Base-by-base conservation (phyloP, 2,888 invertebrate species). In the Polyploca ridens region DNA sequence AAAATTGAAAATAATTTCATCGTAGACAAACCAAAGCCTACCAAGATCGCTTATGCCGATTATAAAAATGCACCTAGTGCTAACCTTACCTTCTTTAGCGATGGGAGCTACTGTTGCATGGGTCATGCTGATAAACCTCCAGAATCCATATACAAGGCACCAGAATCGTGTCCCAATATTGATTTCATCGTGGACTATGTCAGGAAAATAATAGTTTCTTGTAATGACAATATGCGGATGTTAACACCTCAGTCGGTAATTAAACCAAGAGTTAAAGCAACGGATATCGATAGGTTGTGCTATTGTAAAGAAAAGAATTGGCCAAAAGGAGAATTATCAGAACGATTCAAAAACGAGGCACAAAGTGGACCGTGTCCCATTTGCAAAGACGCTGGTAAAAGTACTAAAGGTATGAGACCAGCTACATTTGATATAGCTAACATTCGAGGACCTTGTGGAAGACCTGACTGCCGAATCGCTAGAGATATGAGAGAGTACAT, bases 201-300 rank as follows among this genome's bases (percentile, higher is more conserved):
- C 1, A 84, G 90, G 58, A 92, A 91, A 70, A 90, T 91, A 11
- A 90, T 94, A 59, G 83, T 89, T 14, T 93, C 93, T 5, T 93
- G 93, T 74, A 92, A 94, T 74, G 93, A 94, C 71, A 91, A 93
- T 69, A 90, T 94, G 91, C 87, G 93, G 69, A 93, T 91, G 93
- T 74, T 94, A 66, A 93, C 93, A 35, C 93, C 93, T 62, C 86
- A 88, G 13, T 86, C 91, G 13, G 84, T 89, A 4, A 90, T 93
- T 69, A 82, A 66, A 65, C 93, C 93, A 1, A 85, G 90, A 82
- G 71, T 90, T 1, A 91, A 90, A 81, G 92, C 93, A 3, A 92
- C 93, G 3, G 93, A 94, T 71, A 90, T 93, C 27, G 93, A 93
- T 64, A 88, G 85, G 69, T 79, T 89, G 54, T 93, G 93, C 70